These are phyloP conservation scores for Ammodytes marinus DNA, from an alignment of 2,113 vertebrate species.

Conservation along the genomic window DNA sequence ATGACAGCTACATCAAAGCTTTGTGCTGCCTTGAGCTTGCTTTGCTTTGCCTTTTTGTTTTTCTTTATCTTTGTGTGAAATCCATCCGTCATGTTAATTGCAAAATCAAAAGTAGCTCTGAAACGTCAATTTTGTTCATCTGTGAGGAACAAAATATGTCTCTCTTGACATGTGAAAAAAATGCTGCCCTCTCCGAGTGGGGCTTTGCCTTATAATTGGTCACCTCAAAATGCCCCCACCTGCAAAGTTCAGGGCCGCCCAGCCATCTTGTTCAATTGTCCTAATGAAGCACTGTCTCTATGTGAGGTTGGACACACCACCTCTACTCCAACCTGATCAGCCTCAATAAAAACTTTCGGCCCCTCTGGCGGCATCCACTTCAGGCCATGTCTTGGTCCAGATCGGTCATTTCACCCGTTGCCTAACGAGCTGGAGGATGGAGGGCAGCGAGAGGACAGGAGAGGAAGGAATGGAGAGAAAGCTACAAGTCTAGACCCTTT, in stretches of 20 bases:
- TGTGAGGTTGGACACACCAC: slow-evolving; percentile 30
- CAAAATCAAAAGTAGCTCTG: slow-evolving; percentile 10
- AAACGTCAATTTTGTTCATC: not conserved
- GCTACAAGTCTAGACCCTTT: not conserved
- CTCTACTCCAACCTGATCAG: slow-evolving; percentile 34
- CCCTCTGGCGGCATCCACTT: slow-evolving; percentile 6
- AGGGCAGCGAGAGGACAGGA: slow-evolving; percentile 23
- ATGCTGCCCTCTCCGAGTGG: not conserved
- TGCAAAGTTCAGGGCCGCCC: not conserved
- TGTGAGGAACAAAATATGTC: not conserved
- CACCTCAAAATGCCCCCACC: slow-evolving; percentile 5
- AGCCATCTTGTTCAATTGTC: slow-evolving; percentile 43
- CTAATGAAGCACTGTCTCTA: slow-evolving; percentile 50
- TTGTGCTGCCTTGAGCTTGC: slow-evolving; percentile 9
- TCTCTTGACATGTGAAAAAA: not conserved
- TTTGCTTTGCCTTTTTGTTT: slow-evolving; percentile 20
- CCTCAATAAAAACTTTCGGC: not conserved
- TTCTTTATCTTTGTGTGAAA: slow-evolving; percentile 22
- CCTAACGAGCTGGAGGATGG: slow-evolving; percentile 47
- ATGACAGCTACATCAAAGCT: slow-evolving; percentile 42
- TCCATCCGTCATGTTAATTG: not conserved
- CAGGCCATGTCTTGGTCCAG: slow-evolving; percentile 2
- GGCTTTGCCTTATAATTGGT: not conserved
- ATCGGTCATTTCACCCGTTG: slow-evolving; percentile 49
- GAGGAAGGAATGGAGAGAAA: slow-evolving; percentile 17